A percentile compares a stretch with the other conserved stretches of the same genome.
Conservation (phyloP, 2,888 invertebrate species). For the Drosophila lacicola region DNA sequence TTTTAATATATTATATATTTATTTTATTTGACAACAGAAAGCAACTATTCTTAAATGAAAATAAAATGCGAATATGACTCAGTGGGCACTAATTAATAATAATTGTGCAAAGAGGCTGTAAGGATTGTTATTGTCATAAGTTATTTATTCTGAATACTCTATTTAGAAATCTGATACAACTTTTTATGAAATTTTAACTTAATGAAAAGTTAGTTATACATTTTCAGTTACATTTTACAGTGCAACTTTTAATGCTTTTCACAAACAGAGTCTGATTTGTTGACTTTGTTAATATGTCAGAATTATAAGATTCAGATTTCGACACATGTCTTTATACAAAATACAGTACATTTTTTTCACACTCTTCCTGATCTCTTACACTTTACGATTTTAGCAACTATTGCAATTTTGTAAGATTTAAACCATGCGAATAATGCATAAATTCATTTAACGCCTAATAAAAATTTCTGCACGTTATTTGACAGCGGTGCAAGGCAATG, state of each 20-base stretch:
- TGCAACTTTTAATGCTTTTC: too few species aligned
- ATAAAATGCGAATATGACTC: not conserved
- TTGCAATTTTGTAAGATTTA: constrained; percentile 37
- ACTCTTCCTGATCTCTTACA: constrained; percentile 20
- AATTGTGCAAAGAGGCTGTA: not conserved
- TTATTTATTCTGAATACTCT: too few species aligned
- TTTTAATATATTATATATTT: not conserved
- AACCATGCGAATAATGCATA: constrained; percentile 63
- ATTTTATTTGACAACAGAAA: not conserved
- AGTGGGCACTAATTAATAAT: not conserved
- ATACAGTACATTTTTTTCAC: not conserved
- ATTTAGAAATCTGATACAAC: too few species aligned
- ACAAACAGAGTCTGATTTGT: not conserved
- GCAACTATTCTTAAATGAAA: not conserved
- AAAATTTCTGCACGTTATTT: constrained; percentile 75
- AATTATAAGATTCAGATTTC: not conserved
- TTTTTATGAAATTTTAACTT: not conserved
- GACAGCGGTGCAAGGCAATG: constrained; percentile 35
- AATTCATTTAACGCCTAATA: constrained; percentile 81
- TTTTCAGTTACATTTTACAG: too few species aligned
- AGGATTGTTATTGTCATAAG: too few species aligned
- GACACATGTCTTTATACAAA: not conserved
- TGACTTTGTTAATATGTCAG: not conserved
- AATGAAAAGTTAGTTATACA: too few species aligned
- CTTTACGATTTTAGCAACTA: not conserved